Conservation (phyloP, 2,797 vertebrate species). For the Falco berigora region DNA sequence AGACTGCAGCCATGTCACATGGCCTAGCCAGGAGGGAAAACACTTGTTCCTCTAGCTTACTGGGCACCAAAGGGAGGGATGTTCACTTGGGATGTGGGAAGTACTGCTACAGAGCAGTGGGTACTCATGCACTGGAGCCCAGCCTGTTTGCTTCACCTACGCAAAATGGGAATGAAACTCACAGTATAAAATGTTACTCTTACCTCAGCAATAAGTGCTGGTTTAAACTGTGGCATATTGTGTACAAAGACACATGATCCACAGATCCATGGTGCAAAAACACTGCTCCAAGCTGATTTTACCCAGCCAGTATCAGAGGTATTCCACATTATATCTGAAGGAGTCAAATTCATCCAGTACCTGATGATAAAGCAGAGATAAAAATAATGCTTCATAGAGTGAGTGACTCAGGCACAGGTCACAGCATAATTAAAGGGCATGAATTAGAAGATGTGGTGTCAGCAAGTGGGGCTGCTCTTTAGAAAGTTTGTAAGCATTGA, state of each 20-base stretch:
- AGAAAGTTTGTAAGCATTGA: neutral
- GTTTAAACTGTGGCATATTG: constrained; percentile 69
- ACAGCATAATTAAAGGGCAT: neutral
- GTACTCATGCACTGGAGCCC: neutral
- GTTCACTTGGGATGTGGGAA: neutral
- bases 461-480: neutral
- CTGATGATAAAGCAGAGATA: constrained; percentile 60
- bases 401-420: neutral
- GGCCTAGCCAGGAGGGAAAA: neutral
- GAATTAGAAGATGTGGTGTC: neutral
- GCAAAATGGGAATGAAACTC: neutral
- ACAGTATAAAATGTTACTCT: neutral
- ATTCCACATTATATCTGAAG: constrained; percentile 80
- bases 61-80: neutral
- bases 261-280: constrained; percentile 78
- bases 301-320: constrained; percentile 82
- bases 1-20: neutral
- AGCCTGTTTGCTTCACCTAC: neutral
- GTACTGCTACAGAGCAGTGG: neutral
- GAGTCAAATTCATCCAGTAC: constrained; percentile 73
- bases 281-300: constrained; percentile 76
- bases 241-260: constrained; percentile 80
- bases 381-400: neutral
- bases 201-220: constrained; percentile 72
- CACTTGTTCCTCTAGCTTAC: neutral